These are phyloP conservation scores for Zoanthus solanderi DNA, from an alignment of 92 coral and sea anemone genomes.

Conservation along the genomic window DNA sequence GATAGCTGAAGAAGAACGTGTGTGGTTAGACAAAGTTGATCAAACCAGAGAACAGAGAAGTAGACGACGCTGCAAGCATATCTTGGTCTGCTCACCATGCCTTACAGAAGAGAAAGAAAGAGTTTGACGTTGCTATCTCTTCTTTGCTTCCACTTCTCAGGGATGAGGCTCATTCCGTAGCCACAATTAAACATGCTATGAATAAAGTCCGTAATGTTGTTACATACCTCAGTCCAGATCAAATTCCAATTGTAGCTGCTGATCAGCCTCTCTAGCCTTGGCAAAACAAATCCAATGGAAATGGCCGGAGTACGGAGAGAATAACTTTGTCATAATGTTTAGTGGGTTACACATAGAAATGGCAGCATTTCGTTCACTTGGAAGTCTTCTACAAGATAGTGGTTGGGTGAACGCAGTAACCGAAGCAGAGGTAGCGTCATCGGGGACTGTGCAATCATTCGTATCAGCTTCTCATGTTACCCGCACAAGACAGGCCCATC, in stretches of 20 bases:
- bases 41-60: constrained; percentile 44
- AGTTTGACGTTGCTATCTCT: not conserved
- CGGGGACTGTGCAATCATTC: constrained; percentile 71
- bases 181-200: constrained; percentile 30
- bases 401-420: constrained; percentile 65
- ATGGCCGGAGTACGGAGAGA: constrained; percentile 26
- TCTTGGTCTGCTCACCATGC: constrained; percentile 12
- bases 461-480: constrained; percentile 61
- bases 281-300: constrained; percentile 39
- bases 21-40: constrained; percentile 52
- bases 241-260: not conserved
- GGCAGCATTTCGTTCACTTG: constrained; percentile 28
- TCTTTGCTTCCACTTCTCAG: constrained; percentile 29
- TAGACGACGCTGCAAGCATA: constrained; percentile 3
- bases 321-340: constrained; percentile 17
- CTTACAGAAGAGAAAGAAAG: not conserved
- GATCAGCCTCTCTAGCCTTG: constrained; percentile 31
- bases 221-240: constrained; percentile 1
- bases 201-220: not conserved
- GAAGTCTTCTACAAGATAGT: constrained; percentile 51
- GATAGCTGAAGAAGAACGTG: constrained; percentile 32
- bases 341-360: constrained; percentile 15
- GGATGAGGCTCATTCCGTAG: constrained; percentile 33
- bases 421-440: constrained; percentile 63
- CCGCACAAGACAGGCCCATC: constrained; percentile 55